Evolutionary conservation across 2,888 invertebrate species (phyloP), one percentile per base, ranked within the genome.

Genomic region (Philhelius pedissequus): DNA sequence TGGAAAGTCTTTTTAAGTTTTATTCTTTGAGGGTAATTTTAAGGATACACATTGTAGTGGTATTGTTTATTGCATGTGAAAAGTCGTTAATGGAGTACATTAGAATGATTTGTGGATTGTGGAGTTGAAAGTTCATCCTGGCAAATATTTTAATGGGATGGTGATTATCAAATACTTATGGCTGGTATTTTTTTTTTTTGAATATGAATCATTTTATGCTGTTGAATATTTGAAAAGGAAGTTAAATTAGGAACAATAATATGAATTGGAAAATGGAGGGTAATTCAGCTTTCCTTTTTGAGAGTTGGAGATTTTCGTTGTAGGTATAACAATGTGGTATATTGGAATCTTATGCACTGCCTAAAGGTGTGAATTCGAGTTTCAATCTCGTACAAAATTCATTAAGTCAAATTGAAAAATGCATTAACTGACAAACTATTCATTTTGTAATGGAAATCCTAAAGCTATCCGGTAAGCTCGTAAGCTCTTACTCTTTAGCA

Each of bases 21-120:
- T 35, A 35, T 70, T 52, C 22, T 66, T 74, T 18, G 30, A 74
- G 75, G 78, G 83, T 70, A 78, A 83, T 78, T 78, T 78, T 56
- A 73, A 62, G 69, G 43, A 43, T 58, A 78, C 73, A 83, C 74
- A 78, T 70, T 74, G 74, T 83, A 74, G 83, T 74, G 78, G 83
- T 74, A 78, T 78, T 78, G 83, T 83, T 83, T 83, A 83, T 83
- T 78, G 83, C 83, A 83, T 83, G 83, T 78, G 83, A 78, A 83
- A 78, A 83, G 78, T 74, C 78, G 74, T 83, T 83, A 78, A 78
- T 83, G 78, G 78, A 56, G 40, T 73, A 83, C 78, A 83, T 83
- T 83, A 83, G 78, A 83, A 78, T 83, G 83, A 83, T 83, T 83
- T 83, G 83, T 83, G 70, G 64, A 62, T 30, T 56, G 74, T 43